Percentiles rank a stretch among this genome's conserved stretches.
Conservation (phyloP, 2,888 invertebrate species). For the Papilio elwesi region DNA sequence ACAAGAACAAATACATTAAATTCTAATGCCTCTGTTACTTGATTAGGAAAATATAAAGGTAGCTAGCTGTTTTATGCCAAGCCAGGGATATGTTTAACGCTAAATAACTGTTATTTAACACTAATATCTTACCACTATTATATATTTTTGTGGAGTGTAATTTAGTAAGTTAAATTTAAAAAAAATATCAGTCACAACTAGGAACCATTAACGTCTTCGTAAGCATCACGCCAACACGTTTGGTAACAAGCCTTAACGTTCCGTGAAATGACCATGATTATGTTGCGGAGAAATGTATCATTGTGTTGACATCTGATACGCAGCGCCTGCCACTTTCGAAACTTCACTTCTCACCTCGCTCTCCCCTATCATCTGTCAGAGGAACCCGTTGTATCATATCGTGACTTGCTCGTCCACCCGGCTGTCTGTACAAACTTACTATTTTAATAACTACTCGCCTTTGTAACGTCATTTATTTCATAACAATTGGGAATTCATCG, state of each 20-base stretch:
- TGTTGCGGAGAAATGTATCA: conserved; percentile 43
- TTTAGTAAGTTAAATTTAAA: too few species aligned
- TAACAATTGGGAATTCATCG: background rate
- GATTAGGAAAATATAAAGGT: background rate
- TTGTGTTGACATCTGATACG: conserved; percentile 45
- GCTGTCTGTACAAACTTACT: conserved; percentile 18
- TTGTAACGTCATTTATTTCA: background rate
- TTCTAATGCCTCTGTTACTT: background rate
- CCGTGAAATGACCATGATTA: conserved; percentile 50
- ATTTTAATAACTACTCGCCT: conserved; percentile 8
- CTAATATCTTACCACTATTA: too few species aligned
- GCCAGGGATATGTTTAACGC: too few species aligned
- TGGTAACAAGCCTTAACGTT: conserved; percentile 46
- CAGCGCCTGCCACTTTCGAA: conserved; percentile 46
- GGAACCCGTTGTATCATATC: conserved; percentile 48
- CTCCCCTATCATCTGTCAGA: conserved; percentile 44
- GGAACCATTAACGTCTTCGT: background rate
- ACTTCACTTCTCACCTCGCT: conserved; percentile 44
- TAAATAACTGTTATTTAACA: too few species aligned
- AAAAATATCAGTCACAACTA: background rate
- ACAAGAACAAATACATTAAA: background rate
- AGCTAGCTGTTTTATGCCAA: too few species aligned
- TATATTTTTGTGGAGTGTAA: too few species aligned
- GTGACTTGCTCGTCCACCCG: conserved; percentile 33
- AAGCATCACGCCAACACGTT: conserved; percentile 39